phyloP scores from a whole-genome alignment of 53 echinoderm and acorn worm species.

The Holothuria scabra region DNA sequence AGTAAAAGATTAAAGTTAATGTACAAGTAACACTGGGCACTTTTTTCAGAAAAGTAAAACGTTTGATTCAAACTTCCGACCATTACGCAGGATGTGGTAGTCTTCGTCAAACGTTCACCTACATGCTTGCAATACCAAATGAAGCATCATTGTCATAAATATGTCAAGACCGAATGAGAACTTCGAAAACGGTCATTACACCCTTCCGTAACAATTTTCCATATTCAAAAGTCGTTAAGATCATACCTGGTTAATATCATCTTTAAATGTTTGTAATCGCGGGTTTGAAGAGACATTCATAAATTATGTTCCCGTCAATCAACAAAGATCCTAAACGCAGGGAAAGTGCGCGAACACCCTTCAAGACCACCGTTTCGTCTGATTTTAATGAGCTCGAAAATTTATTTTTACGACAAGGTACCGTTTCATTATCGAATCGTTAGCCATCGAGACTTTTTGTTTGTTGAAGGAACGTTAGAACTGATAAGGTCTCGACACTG shows the following conservation, averaged over 20 bases:
- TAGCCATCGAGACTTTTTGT: conserved; percentile 4
- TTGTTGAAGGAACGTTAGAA: conserved; percentile 20
- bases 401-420: conserved; percentile 31
- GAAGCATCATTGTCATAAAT: too few species aligned
- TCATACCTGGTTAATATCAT: conserved; percentile 26
- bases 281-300: conserved; percentile 33
- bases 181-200: neutral
- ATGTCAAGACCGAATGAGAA: too few species aligned
- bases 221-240: conserved; percentile 32
- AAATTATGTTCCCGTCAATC: conserved; percentile 36
- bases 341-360: conserved; percentile 4
- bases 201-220: neutral
- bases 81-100: too few species aligned
- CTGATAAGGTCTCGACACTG: too few species aligned
- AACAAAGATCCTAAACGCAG: conserved; percentile 16
- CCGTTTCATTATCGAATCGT: conserved; percentile 10
- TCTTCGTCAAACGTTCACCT: too few species aligned
- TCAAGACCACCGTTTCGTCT: neutral
- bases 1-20: too few species aligned
- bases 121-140: too few species aligned
- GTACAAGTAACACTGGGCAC: too few species aligned
- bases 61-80: too few species aligned
- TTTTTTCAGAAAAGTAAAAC: too few species aligned
- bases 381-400: conserved; percentile 31
- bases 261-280: conserved; percentile 32